These are phyloP conservation scores for Mimas tiliae DNA, from an alignment of 2,888 invertebrate genomes.

Conservation along the genomic window DNA sequence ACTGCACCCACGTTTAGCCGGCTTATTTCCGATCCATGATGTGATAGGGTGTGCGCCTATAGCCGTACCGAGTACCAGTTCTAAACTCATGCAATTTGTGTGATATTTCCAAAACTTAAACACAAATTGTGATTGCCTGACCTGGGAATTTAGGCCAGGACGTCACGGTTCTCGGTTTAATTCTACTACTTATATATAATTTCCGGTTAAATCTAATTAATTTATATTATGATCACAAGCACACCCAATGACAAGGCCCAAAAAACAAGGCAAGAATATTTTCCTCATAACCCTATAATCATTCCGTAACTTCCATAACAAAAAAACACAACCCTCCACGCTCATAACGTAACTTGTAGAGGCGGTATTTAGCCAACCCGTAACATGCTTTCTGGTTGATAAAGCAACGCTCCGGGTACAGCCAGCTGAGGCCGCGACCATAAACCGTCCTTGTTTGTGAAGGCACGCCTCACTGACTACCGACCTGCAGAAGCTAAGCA, in stretches of 20 bases:
- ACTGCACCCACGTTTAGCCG: too few relatives aligned
- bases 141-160: too few relatives aligned
- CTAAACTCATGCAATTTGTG: too few relatives aligned
- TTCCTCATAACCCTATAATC: neutral
- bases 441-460: conserved; percentile 35
- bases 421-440: conserved; percentile 27
- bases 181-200: too few relatives aligned
- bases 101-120: too few relatives aligned
- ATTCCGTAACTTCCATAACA: neutral
- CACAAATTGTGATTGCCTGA: too few relatives aligned
- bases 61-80: too few relatives aligned
- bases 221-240: neutral
- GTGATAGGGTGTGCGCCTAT: too few relatives aligned
- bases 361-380: conserved; percentile 23
- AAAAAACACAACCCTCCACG: neutral
- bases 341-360: conserved; percentile 9
- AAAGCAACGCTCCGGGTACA: conserved; percentile 26
- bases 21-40: too few relatives aligned
- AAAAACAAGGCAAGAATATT: neutral
- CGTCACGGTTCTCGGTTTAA: too few relatives aligned
- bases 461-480: conserved; percentile 27
- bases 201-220: too few relatives aligned
- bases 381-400: conserved; percentile 24
- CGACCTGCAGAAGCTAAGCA: conserved; percentile 25
- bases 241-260: neutral